phyloP scores from a whole-genome alignment of 2,888 invertebrate species.

The Calliphora vomitoria region DNA sequence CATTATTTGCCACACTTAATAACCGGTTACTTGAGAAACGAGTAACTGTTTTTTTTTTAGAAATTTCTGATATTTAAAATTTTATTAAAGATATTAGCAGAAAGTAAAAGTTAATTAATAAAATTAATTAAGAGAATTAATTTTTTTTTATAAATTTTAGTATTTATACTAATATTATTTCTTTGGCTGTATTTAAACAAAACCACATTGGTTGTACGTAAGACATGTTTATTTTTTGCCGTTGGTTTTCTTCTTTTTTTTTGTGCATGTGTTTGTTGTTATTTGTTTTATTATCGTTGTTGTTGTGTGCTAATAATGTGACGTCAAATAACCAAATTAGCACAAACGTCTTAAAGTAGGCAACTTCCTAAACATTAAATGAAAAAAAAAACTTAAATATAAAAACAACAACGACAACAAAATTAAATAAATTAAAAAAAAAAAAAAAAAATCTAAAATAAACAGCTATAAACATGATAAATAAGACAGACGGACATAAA shows the following conservation, averaged over 20 bases:
- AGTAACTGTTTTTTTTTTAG: too few species aligned
- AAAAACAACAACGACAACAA: conserved; percentile 9
- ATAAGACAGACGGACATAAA: neutral
- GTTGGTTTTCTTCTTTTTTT: neutral
- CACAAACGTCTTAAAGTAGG: conserved; percentile 65
- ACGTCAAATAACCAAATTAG: conserved; percentile 73
- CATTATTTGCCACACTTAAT: too few species aligned
- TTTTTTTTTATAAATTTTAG: neutral
- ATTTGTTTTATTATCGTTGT: conserved; percentile 10
- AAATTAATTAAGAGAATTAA: too few species aligned
- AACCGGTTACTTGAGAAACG: too few species aligned
- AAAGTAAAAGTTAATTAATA: too few species aligned
- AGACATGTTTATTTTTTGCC: conserved; percentile 13
- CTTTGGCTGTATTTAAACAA: conserved; percentile 35
- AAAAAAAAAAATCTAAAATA: neutral
- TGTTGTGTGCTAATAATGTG: conserved; percentile 58
- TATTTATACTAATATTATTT: conserved; percentile 36
- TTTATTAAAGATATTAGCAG: too few species aligned
- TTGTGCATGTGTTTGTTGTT: neutral
- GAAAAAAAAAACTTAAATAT: neutral
- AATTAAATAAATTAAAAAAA: neutral
- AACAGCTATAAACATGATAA: conserved; percentile 18
- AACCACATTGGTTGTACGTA: conserved; percentile 38
- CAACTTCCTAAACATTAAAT: conserved; percentile 68
- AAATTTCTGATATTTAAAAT: too few species aligned